phyloP scores from a whole-genome alignment of 2,797 vertebrate genomes.

The Pangasius sanitwongsei region DNA sequence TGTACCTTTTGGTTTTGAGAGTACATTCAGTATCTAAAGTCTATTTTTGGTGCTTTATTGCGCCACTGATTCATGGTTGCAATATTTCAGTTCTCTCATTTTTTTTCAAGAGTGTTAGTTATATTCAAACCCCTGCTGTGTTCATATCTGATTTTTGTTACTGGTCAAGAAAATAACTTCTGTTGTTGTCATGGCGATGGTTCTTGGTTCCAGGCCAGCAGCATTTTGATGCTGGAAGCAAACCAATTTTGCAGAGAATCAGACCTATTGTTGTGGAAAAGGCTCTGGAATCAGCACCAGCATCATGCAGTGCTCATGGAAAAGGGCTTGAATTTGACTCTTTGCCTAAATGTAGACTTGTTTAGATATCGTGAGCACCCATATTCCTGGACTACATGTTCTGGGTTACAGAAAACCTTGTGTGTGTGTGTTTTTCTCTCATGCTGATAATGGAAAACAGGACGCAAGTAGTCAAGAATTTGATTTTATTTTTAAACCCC shows the following conservation, averaged over 20 bases:
- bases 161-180: not conserved
- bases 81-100: not conserved
- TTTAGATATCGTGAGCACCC: not conserved
- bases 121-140: not conserved
- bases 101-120: not conserved
- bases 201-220: not conserved
- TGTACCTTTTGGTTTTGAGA: not conserved
- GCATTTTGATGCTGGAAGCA: not conserved
- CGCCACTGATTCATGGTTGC: not conserved
- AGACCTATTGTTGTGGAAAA: not conserved
- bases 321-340: not conserved
- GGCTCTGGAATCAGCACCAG: not conserved
- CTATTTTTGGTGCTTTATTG: not conserved
- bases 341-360: not conserved
- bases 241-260: not conserved
- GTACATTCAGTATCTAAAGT: not conserved
- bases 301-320: not conserved
- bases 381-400: not conserved
- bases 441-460: not conserved
- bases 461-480: not conserved
- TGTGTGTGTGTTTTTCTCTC: not conserved
- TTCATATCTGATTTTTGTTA: not conserved
- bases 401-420: not conserved
- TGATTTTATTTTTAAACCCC: not conserved
- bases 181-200: not conserved